A percentile compares a stretch with the other conserved stretches of the same genome.
phyloP scores from a whole-genome alignment of 2,797 vertebrate species.

The Artibeus lituratus region DNA sequence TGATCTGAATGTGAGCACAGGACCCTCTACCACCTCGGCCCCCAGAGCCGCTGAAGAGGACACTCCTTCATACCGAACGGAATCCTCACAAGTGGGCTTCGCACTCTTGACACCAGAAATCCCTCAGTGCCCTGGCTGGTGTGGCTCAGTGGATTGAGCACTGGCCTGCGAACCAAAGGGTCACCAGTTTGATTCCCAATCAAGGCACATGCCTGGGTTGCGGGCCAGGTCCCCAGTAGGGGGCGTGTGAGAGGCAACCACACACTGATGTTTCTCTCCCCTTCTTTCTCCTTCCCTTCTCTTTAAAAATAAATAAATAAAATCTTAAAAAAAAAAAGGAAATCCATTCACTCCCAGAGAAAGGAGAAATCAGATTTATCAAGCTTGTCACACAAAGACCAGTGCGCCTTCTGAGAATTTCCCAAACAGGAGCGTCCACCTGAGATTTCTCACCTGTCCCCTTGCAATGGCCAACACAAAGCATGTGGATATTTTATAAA shows the following conservation, averaged over 20 bases:
- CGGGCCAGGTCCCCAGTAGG: too few species aligned
- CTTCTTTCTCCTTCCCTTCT: too few species aligned
- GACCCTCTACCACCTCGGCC: not conserved
- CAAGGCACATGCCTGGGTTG: too few species aligned
- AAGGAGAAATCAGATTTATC: not conserved
- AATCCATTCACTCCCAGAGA: not conserved
- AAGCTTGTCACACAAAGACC: not conserved
- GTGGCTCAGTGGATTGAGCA: too few species aligned
- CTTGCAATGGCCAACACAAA: not conserved
- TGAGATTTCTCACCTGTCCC: not conserved
- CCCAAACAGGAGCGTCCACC: not conserved
- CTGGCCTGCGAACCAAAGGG: too few species aligned
- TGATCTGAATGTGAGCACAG: not conserved
- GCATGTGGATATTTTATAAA: not conserved
- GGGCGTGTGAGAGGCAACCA: too few species aligned
- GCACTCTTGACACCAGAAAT: not conserved
- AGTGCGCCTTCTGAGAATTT: not conserved
- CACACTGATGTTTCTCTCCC: too few species aligned
- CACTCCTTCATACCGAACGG: not conserved
- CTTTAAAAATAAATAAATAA: too few species aligned
- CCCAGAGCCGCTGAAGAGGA: not conserved
- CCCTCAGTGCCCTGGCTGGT: not conserved
- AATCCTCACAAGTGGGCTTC: not conserved
- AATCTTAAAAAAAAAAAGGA: not conserved
- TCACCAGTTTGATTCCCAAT: too few species aligned